phyloP scores from a whole-genome alignment of 1,140 invertebrate species.

The Pogonognathellus flavescens region DNA sequence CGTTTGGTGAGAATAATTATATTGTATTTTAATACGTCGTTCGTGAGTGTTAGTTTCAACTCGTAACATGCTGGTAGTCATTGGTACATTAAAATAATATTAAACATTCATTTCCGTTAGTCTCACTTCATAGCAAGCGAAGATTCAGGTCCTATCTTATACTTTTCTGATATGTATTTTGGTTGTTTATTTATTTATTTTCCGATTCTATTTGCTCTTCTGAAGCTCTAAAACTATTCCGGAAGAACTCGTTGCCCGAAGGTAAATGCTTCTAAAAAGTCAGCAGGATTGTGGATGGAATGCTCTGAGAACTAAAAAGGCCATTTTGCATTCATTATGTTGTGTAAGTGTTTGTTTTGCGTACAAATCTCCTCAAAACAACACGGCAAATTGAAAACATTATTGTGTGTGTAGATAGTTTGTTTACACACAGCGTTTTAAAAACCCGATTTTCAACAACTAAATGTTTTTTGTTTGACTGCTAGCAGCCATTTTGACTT shows the following conservation, averaged over 20 bases:
- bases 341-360: constrained; percentile 67
- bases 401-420: constrained; percentile 21
- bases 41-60: constrained; percentile 4
- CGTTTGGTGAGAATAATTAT: constrained; percentile 28
- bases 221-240: constrained; percentile 67
- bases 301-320: constrained; percentile 66
- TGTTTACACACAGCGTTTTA: constrained; percentile 35
- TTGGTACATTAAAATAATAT: background rate
- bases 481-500: constrained; percentile 37
- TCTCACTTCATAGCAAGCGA: background rate
- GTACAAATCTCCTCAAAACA: constrained; percentile 50
- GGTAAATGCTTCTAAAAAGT: constrained; percentile 67
- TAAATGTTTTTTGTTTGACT: constrained; percentile 47
- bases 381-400: constrained; percentile 35
- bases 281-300: constrained; percentile 66
- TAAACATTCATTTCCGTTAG: background rate
- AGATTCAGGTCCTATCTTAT: constrained; percentile 4
- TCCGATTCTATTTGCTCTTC: constrained; percentile 66
- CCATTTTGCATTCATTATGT: constrained; percentile 68
- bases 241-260: constrained; percentile 67
- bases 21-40: background rate
- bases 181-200: constrained; percentile 65
- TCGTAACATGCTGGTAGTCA: constrained; percentile 20
- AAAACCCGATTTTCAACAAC: background rate
- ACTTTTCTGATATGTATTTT: constrained; percentile 57